These are phyloP conservation scores for Leptobrachium leishanense DNA, from an alignment of 2,113 vertebrate species.

Conservation along the genomic window DNA sequence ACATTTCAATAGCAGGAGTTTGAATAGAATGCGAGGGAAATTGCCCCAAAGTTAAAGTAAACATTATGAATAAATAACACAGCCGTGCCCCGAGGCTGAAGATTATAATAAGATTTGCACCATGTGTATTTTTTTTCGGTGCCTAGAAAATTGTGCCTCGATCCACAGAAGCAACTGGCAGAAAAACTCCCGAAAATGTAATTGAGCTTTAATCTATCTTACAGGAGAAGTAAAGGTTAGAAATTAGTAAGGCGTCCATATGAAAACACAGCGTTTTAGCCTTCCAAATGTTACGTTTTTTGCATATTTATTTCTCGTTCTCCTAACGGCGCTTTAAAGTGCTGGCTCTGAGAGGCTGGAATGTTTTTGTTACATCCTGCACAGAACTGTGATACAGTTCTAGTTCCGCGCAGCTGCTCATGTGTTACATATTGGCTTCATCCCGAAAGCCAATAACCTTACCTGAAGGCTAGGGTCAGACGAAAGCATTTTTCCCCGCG, in stretches of 20 bases:
- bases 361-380: no score
- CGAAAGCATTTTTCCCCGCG: no score
- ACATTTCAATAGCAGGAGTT: conserved; percentile 12
- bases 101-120: conserved; percentile 16
- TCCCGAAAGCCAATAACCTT: no score
- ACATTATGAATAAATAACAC: conserved; percentile 27
- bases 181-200: background rate
- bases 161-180: background rate
- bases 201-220: background rate
- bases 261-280: background rate
- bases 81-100: background rate
- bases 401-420: no score
- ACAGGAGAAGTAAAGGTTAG: background rate
- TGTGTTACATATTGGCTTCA: no score
- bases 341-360: no score
- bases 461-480: no score
- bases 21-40: background rate
- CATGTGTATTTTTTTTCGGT: background rate
- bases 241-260: background rate
- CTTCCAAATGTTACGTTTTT: background rate
- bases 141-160: conserved; percentile 6
- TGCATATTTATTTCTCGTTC: no score
- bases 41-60: background rate
- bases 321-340: no score
- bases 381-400: no score